Percentiles rank a stretch among this genome's conserved stretches.
Evolutionary conservation across 1,140 invertebrate genomes (phyloP).

Genomic region (Drosophila santomea): DNA sequence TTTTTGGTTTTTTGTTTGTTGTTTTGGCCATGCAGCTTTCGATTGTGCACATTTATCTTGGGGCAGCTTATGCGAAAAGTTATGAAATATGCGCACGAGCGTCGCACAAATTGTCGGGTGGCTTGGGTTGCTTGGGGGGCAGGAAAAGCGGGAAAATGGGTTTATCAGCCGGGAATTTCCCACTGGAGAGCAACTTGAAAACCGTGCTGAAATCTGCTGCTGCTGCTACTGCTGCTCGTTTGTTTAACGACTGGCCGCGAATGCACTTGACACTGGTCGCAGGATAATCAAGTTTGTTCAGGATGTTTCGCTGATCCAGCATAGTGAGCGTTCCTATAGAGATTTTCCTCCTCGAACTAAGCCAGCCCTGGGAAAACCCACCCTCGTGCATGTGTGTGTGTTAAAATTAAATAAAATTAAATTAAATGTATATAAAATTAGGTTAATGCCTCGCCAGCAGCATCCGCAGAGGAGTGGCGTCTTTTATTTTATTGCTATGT

Average conservation of each 20-base stretch:
- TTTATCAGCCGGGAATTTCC: neutral
- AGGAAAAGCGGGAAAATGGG: neutral
- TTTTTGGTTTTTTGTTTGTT: slow-evolving; percentile 33
- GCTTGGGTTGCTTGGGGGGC: slow-evolving; percentile 2
- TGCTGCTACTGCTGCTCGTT: slow-evolving; percentile 8
- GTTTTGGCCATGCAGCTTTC: slow-evolving; percentile 68
- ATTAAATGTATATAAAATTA: slow-evolving; percentile 83
- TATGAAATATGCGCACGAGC: slow-evolving; percentile 82
- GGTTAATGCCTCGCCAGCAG: slow-evolving; percentile 63
- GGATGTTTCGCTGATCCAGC: slow-evolving; percentile 10
- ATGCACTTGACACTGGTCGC: slow-evolving; percentile 43
- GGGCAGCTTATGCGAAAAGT: slow-evolving; percentile 82
- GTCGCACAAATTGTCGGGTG: slow-evolving; percentile 70
- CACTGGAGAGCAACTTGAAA: slow-evolving; percentile 7
- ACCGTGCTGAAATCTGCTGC: slow-evolving; percentile 21
- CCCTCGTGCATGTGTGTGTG: slow-evolving; percentile 49
- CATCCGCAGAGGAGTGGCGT: slow-evolving; percentile 28
- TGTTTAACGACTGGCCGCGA: slow-evolving; percentile 33
- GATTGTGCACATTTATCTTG: slow-evolving; percentile 82
- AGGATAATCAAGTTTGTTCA: slow-evolving; percentile 32
- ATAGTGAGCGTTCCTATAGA: slow-evolving; percentile 8
- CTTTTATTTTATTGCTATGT: slow-evolving; percentile 84
- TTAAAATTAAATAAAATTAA: slow-evolving; percentile 84
- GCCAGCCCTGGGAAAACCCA: slow-evolving; percentile 5
- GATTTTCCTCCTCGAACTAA: neutral